phyloP scores from a whole-genome alignment of 2,888 invertebrate species.

The Anodontia alba region DNA sequence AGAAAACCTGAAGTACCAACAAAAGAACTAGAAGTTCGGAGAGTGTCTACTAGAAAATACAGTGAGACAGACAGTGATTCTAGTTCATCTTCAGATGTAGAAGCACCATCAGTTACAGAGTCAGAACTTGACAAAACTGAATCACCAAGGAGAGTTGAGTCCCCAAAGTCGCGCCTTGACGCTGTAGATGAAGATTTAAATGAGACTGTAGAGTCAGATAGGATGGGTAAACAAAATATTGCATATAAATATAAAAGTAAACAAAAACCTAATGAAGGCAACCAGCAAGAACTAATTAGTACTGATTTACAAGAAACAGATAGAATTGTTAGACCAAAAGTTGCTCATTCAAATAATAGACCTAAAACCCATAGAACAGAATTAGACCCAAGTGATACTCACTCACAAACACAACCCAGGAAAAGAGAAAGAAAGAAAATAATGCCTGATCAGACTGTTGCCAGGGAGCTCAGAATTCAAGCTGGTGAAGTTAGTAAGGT shows the following conservation, averaged over 20 bases:
- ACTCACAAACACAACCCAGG: not conserved
- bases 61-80: constrained; percentile 68
- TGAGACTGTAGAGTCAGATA: constrained; percentile 7
- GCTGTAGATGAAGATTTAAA: constrained; percentile 9
- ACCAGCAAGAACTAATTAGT: not conserved
- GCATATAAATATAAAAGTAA: not conserved
- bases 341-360: constrained; percentile 26
- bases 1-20: constrained; percentile 45
- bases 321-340: constrained; percentile 10
- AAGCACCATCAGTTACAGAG: constrained; percentile 57
- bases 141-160: constrained; percentile 30
- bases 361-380: constrained; percentile 15
- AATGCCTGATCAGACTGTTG: constrained; percentile 4
- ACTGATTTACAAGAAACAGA: not conserved
- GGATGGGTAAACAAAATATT: not conserved
- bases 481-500: constrained; percentile 19
- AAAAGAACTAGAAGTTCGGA: constrained; percentile 53
- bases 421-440: constrained; percentile 10
- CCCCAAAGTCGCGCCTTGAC: constrained; percentile 11
- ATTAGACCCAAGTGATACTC: not conserved
- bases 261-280: not conserved
- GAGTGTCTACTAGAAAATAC: constrained; percentile 56
- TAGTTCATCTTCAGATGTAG: constrained; percentile 61
- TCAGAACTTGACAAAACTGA: constrained; percentile 58
- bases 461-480: not conserved